Evolutionary conservation across 2,888 invertebrate species (phyloP), one percentile per base, ranked within the genome.

Genomic region (Agonopterix arenella): DNA sequence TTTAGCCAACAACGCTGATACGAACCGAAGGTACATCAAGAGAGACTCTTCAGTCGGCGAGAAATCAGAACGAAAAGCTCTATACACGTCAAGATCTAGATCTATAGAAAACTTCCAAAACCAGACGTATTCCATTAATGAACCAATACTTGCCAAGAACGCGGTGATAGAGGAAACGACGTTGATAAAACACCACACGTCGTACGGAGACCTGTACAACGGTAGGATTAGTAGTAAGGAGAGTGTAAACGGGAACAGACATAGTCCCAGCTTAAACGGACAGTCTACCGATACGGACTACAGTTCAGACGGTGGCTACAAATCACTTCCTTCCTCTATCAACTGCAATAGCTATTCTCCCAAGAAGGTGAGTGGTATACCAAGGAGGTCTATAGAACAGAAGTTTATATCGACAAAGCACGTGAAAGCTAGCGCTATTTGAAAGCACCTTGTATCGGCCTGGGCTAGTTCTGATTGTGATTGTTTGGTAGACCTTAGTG

Each of bases 221-320:
- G 88, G 84, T 3, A 67, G 85, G 49, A 83, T 85, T 51, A 79
- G 82, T 50, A 84, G 85, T 48, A 84, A 83, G 52, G 86, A 86
- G 52, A 86, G 85, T 52, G 85, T 83, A 1, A 83, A 81, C 56
- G 82, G 82, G 1, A 80, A 81, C 57, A 65, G 81, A 54, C 84
- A 83, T 55, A 86, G 88, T 52, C 88, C 89, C 0, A 80, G 84
- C 50, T 59, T 82, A 10, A 85, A 73, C 50, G 86, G 84, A 0
- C 89, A 89, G 55, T 88, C 88, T 11, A 89, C 89, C 0, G 90
- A 90, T 58, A 89, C 89, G 0, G 90, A 90, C 60, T 90, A 89
- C 59, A 89, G 89, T 54, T 90, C 89, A 3, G 90, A 89, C 61
- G 88, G 90, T 1, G 90, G 90, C 1, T 89, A 90, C 71, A 90